phyloP scores from a whole-genome alignment of 1,140 invertebrate genomes.

The Euschistus heros region DNA sequence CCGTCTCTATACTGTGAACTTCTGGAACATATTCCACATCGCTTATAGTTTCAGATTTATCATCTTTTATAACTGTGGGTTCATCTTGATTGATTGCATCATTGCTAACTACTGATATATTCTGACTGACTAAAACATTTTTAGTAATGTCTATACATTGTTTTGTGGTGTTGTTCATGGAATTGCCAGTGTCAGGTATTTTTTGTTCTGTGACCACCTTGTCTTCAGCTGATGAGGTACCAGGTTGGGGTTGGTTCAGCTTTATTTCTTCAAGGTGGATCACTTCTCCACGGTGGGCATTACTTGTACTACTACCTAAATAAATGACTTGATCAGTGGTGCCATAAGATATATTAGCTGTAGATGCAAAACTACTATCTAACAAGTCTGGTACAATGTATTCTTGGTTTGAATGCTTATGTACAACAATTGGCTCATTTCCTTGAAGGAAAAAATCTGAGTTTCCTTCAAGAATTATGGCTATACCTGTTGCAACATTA shows the following conservation, averaged over 20 bases:
- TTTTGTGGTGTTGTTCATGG: no score
- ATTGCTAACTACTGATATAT: no score
- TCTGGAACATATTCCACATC: no score
- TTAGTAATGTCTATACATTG: no score
- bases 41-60: no score
- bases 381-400: constrained; percentile 31
- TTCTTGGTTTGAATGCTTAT: constrained; percentile 28
- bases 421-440: constrained; percentile 28
- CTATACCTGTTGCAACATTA: constrained; percentile 27
- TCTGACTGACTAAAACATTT: no score
- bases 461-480: constrained; percentile 26
- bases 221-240: neutral
- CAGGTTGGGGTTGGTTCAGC: neutral
- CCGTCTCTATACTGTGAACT: no score
- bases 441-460: constrained; percentile 22
- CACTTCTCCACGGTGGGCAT: neutral
- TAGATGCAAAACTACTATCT: neutral
- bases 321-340: neutral
- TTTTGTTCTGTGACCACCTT: neutral
- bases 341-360: neutral
- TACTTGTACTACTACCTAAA: neutral
- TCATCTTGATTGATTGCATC: no score
- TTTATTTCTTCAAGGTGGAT: constrained; percentile 11
- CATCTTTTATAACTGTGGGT: no score
- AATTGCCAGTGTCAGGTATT: no score